A percentile compares a stretch with the other conserved stretches of the same genome.
Conservation (phyloP, 2,888 invertebrate species). For the Oasisia sp. region DNA sequence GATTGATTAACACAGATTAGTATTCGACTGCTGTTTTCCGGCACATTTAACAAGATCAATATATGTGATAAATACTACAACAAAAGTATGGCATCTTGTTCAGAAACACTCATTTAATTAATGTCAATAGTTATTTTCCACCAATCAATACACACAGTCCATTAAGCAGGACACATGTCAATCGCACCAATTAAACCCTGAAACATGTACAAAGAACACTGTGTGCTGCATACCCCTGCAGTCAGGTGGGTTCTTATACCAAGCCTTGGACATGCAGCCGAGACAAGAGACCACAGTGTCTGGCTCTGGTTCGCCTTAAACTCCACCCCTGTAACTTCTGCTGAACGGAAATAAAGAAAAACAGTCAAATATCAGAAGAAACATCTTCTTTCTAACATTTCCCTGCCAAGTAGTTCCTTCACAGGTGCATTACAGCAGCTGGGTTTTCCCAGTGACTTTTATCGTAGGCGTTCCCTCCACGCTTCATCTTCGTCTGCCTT, state of each 20-base stretch:
- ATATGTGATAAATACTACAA: neutral
- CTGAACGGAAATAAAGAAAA: too few species aligned
- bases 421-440: too few species aligned
- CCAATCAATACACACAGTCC: neutral
- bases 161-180: neutral
- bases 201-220: neutral
- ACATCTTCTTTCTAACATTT: too few species aligned
- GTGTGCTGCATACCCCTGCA: too few species aligned
- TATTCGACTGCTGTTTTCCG: neutral
- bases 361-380: too few species aligned
- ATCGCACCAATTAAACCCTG: neutral
- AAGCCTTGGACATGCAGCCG: neutral
- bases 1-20: neutral
- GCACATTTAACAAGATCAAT: neutral
- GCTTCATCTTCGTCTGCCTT: neutral
- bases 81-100: neutral
- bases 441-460: neutral
- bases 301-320: too few species aligned
- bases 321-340: too few species aligned
- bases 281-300: too few species aligned
- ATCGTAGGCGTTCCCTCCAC: neutral
- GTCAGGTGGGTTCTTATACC: neutral
- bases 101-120: neutral
- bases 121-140: neutral
- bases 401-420: too few species aligned